A percentile compares a stretch with the other conserved stretches of the same genome.
phyloP scores from a whole-genome alignment of 1,140 invertebrate species.

The Marisa cornuarietis region DNA sequence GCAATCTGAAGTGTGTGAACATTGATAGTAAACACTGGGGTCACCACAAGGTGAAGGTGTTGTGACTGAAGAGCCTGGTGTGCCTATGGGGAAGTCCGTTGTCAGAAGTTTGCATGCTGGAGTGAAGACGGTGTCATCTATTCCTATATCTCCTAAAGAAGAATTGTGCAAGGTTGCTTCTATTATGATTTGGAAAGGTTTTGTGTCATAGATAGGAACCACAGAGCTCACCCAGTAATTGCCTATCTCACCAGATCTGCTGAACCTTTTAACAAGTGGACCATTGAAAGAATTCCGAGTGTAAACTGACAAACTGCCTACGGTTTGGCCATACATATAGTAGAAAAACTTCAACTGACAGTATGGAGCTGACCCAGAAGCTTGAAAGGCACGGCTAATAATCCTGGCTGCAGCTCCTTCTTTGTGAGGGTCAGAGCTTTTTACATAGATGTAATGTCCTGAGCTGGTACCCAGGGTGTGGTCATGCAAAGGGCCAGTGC shows the following conservation, averaged over 20 bases:
- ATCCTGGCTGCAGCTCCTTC: conserved; percentile 78
- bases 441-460: conserved; percentile 57
- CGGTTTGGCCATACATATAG: conserved; percentile 77
- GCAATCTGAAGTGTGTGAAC: conserved; percentile 22
- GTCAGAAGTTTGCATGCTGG: conserved; percentile 41
- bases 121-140: conserved; percentile 64
- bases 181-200: conserved; percentile 55
- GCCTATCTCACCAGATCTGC: conserved; percentile 30
- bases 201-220: conserved; percentile 39
- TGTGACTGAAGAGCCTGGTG: conserved; percentile 34
- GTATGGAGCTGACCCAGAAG: conserved; percentile 26
- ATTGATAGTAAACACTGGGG: conserved; percentile 45
- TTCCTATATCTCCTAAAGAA: conserved; percentile 57
- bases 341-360: conserved; percentile 72
- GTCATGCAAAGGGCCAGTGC: conserved; percentile 49
- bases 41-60: conserved; percentile 47
- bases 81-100: conserved; percentile 29
- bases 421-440: conserved; percentile 71
- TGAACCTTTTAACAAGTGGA: conserved; percentile 26
- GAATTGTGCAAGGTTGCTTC: conserved; percentile 49
- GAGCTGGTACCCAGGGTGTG: conserved; percentile 47
- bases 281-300: conserved; percentile 39
- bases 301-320: conserved; percentile 54
- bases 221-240: conserved; percentile 45
- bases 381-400: conserved; percentile 51